phyloP scores from a whole-genome alignment of 2,113 vertebrate species.

The Motacilla alba region DNA sequence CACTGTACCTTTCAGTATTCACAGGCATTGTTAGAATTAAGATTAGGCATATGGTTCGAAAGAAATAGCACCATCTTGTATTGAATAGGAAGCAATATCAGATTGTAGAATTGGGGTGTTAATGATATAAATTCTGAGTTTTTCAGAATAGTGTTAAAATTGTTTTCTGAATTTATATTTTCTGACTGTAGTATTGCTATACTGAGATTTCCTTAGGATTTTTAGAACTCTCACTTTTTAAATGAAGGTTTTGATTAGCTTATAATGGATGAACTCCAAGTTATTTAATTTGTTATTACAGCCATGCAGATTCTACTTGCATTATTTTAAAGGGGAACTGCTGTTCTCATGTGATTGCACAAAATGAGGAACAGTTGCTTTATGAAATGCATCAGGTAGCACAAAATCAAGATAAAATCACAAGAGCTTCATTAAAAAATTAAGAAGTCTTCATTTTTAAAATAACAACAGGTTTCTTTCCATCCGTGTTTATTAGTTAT shows the following conservation, averaged over 20 bases:
- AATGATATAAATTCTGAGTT: background rate
- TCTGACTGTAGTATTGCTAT: background rate
- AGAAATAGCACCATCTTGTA: background rate
- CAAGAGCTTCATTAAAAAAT: background rate
- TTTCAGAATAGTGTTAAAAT: background rate
- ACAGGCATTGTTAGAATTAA: background rate
- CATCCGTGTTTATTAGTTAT: background rate
- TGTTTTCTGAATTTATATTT: background rate
- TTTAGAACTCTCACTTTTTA: background rate
- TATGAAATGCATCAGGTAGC: background rate
- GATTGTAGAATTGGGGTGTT: background rate
- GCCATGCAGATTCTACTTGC: background rate
- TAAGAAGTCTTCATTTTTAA: background rate
- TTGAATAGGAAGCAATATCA: background rate
- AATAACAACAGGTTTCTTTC: background rate
- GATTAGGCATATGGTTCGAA: background rate
- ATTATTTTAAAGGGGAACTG: background rate
- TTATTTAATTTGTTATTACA: background rate
- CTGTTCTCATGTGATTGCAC: background rate
- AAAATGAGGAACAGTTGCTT: slow-evolving; percentile 23
- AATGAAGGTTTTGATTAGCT: background rate
- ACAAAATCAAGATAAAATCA: slow-evolving; percentile 15
- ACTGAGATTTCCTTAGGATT: background rate
- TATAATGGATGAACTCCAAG: background rate
- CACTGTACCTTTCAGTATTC: background rate